phyloP scores from a whole-genome alignment of 1,140 invertebrate species.

The Metopolophium dirhodum region DNA sequence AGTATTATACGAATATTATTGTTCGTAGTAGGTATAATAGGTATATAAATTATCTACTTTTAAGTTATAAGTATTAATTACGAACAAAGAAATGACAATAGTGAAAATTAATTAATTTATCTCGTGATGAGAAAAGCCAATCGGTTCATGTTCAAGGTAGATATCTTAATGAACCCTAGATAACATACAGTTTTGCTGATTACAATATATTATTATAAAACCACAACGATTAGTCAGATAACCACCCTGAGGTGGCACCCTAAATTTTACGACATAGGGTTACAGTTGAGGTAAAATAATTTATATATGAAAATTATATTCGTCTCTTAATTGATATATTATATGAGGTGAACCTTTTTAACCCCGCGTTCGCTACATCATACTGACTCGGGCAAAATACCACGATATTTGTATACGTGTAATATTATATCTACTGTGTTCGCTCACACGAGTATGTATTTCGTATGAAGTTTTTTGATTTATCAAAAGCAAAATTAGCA shows the following conservation, averaged over 20 bases:
- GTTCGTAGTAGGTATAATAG: too few species aligned
- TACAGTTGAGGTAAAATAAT: background rate
- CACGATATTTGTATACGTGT: background rate
- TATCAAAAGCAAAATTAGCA: background rate
- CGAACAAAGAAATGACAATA: background rate
- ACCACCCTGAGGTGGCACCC: background rate
- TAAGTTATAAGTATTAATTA: background rate
- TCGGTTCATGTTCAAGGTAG: background rate
- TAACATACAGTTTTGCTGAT: background rate
- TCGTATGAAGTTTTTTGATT: constrained; percentile 13
- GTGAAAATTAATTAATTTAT: background rate
- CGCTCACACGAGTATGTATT: background rate
- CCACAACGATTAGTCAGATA: background rate
- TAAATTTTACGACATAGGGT: background rate
- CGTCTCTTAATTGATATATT: background rate
- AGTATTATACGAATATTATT: too few species aligned
- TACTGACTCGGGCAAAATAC: background rate
- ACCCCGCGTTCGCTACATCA: background rate
- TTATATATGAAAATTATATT: background rate
- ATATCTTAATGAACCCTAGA: background rate
- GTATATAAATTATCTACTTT: too few species aligned
- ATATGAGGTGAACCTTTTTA: background rate
- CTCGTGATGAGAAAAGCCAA: background rate
- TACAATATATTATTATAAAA: background rate
- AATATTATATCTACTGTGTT: background rate